Base-by-base conservation (phyloP, 2,113 vertebrate genomes). In the Hippocampus comes region DNA sequence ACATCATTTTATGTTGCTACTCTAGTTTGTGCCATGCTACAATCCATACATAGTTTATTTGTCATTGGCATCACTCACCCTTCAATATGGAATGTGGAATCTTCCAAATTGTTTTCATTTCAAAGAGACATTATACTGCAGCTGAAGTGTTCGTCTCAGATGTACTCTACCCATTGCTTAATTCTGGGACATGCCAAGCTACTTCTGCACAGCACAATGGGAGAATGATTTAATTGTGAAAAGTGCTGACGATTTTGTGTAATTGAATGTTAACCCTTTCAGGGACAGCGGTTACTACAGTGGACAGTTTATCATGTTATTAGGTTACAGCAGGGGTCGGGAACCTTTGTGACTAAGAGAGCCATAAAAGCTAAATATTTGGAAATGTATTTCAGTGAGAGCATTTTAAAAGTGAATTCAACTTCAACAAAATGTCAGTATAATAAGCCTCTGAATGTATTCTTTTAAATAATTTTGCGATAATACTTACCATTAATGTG, bases 1-100 rank as follows among this genome's bases (percentile, higher is more conserved):
- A 59, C 2, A 15, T 6, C 23, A 67, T 72, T 56, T 65, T 66
- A 12, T 74, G 78, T 53, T 9, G 67, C 73, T 65, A 71, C 66
- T 30, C 43, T 65, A 42, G 67, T 64, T 78, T 70, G 78, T 69
- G 3, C 61, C 73, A 75, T 71, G 27, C 27, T 66, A 23, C 21
- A 65, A 46, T 15, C 42, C 20, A 42, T 41, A 23, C 21, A 6
- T n/a, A 21, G 12, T 63, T 63, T n/a, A 41, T 20, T 43, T 25
- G n/a, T 48, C 63, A 25, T 48, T 23, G 41, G 14, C n/a, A 46
- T 46, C 43, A 46, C 41, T 34, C 5, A 17, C 15, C 57, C 25
- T 60, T 30, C 27, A 5, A 59, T n/a, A 25, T 27, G 5, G 23
- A 57, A 60, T 21, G 53, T 55, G 21, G 21, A 56, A n/a, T 56